Conservation (phyloP, 2,797 vertebrate genomes). For the Macrochelys suwanniensis region DNA sequence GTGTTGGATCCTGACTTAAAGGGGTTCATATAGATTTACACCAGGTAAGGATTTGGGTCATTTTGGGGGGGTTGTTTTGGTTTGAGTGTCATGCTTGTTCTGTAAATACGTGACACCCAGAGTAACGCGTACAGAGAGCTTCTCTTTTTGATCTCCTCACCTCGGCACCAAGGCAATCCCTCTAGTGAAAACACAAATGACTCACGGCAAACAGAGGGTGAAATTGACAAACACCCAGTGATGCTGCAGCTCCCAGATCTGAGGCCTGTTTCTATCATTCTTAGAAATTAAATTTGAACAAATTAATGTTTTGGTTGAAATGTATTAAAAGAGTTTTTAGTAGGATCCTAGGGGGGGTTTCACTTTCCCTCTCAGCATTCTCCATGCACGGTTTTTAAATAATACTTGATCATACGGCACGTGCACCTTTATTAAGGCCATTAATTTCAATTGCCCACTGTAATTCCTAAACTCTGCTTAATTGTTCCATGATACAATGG, state of each 20-base stretch:
- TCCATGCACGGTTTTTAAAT: not conserved
- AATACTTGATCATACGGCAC: not conserved
- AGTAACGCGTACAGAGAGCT: not conserved
- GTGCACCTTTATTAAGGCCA: constrained; percentile 30
- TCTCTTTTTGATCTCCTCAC: no score
- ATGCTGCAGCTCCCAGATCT: not conserved
- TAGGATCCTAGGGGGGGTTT: not conserved
- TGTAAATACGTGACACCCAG: not conserved
- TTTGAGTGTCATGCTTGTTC: not conserved
- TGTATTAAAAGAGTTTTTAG: not conserved
- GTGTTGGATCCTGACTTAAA: not conserved
- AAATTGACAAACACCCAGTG: not conserved
- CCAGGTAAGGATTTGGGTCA: not conserved
- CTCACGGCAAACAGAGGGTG: not conserved
- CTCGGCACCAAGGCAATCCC: not conserved
- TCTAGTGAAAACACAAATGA: not conserved
- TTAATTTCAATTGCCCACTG: constrained; percentile 27
- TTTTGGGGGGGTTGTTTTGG: not conserved
- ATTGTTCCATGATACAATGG: not conserved
- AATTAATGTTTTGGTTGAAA: not conserved
- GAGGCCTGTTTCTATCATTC: not conserved
- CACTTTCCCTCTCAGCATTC: not conserved
- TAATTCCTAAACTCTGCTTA: constrained; percentile 26
- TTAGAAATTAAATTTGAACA: not conserved
- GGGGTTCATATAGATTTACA: no score